Conservation (phyloP, 2,113 vertebrate genomes). For the Ctenomys sociabilis region DNA sequence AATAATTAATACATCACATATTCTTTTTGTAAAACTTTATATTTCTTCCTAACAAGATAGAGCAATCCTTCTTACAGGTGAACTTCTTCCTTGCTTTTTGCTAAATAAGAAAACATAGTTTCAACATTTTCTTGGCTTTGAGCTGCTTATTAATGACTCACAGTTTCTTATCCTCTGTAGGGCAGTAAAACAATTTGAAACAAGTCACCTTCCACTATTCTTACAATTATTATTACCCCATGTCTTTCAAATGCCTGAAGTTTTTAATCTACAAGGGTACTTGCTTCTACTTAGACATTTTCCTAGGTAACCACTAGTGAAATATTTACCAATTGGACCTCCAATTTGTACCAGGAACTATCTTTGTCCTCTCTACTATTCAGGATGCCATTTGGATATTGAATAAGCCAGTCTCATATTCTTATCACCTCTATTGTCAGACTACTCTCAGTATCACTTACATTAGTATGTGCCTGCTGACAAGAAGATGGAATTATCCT, state of each 20-base stretch:
- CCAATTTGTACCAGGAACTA: background rate
- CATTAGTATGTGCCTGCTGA: background rate
- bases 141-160: background rate
- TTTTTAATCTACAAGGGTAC: background rate
- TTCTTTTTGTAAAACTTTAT: background rate
- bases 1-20: too few relatives aligned
- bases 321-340: background rate
- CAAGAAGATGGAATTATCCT: slow-evolving; percentile 18
- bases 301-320: background rate
- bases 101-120: background rate
- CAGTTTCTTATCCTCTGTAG: background rate
- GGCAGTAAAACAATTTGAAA: background rate
- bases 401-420: background rate
- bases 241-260: background rate
- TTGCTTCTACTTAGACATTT: background rate
- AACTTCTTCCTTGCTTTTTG: background rate
- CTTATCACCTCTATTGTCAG: background rate
- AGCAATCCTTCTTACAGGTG: background rate
- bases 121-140: background rate
- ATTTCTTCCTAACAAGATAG: slow-evolving; percentile 1
- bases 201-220: background rate
- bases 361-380: background rate
- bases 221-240: background rate
- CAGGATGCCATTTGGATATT: background rate
- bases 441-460: background rate